Conservation (phyloP, 2,797 vertebrate species). For the Sebastes variabilis region DNA sequence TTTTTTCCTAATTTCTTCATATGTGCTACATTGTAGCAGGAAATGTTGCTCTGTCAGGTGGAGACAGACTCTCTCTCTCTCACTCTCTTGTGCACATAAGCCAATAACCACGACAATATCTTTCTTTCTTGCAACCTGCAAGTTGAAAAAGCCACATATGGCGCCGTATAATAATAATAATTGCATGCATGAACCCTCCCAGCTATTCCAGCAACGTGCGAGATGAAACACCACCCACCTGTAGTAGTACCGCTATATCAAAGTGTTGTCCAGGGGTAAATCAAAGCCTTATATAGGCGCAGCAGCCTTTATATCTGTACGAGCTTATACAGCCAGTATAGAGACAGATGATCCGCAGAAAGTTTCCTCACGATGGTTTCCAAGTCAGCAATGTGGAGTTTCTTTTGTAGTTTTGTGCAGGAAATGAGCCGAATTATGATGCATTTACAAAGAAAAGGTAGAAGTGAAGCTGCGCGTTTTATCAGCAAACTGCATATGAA, state of each 20-base stretch:
- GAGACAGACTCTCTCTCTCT: not conserved
- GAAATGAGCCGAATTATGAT: not conserved
- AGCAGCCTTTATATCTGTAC: not conserved
- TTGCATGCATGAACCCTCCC: not conserved
- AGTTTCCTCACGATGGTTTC: slow-evolving; percentile 12
- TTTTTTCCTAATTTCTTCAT: too few relatives aligned
- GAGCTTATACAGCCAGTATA: not conserved
- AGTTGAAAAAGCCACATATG: not conserved
- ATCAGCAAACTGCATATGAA: slow-evolving; percentile 18
- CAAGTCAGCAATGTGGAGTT: not conserved
- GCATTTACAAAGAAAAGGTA: not conserved
- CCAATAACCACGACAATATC: not conserved
- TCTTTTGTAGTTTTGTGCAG: not conserved
- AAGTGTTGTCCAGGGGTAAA: slow-evolving; percentile 16
- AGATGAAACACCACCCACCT: slow-evolving; percentile 53
- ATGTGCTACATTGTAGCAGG: too few relatives aligned
- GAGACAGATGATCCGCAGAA: not conserved
- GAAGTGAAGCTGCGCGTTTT: not conserved
- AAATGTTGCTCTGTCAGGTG: too few relatives aligned
- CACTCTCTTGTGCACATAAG: not conserved
- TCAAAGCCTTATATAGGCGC: slow-evolving; percentile 5
- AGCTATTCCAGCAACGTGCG: not conserved
- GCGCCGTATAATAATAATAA: not conserved
- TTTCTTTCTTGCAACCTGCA: not conserved
- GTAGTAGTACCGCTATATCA: slow-evolving; percentile 27